These are phyloP conservation scores for Suillia variegata DNA, from an alignment of 2,888 invertebrate species.

Conservation along the genomic window DNA sequence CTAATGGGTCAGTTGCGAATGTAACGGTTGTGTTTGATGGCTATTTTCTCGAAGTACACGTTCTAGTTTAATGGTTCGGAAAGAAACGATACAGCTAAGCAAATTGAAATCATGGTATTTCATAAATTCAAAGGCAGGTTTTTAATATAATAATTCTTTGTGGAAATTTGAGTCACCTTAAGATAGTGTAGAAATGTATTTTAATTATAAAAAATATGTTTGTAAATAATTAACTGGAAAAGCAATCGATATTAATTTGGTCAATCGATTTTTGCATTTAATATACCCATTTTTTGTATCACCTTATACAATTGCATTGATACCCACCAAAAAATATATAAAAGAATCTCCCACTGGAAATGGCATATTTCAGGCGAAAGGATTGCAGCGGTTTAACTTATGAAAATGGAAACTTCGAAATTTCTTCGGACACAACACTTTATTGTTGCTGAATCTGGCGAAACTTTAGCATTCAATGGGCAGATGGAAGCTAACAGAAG, in stretches of 20 bases:
- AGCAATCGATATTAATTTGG: too few relatives aligned
- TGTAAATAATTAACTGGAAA: too few relatives aligned
- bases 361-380: constrained; percentile 48
- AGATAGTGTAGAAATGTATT: too few relatives aligned
- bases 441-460: not conserved
- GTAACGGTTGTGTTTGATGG: constrained; percentile 47
- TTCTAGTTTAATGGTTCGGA: constrained; percentile 27
- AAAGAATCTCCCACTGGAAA: constrained; percentile 51
- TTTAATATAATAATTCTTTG: too few relatives aligned
- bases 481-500: constrained; percentile 20
- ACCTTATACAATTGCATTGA: too few relatives aligned
- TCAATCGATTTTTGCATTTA: too few relatives aligned
- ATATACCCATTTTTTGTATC: too few relatives aligned
- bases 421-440: constrained; percentile 3
- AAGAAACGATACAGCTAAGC: constrained; percentile 7
- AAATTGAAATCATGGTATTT: not conserved
- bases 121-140: not conserved
- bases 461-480: constrained; percentile 13
- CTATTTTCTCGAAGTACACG: constrained; percentile 33
- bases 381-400: constrained; percentile 49
- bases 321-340: too few relatives aligned
- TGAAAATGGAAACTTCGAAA: constrained; percentile 32
- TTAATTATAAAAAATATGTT: too few relatives aligned
- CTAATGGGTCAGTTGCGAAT: constrained; percentile 50
- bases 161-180: too few relatives aligned